Conservation (phyloP, 1,140 invertebrate species). For the Zaprionus davidi region DNA sequence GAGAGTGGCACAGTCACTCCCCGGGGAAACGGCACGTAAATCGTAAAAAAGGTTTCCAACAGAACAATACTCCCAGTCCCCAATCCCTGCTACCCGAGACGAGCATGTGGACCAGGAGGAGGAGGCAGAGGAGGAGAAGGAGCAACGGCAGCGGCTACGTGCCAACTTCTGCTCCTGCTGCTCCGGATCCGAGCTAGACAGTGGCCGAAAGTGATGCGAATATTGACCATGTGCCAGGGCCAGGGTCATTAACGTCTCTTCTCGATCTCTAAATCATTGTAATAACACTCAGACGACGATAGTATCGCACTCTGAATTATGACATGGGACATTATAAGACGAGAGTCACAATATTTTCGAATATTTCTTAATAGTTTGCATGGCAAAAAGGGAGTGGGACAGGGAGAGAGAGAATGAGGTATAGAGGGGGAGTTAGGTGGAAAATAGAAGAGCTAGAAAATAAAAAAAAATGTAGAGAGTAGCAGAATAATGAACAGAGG, state of each 20-base stretch:
- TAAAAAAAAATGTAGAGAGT: no score
- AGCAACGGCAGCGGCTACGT: constrained; percentile 18
- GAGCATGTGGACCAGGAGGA: neutral
- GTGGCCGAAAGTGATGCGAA: constrained; percentile 22
- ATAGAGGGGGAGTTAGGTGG: neutral
- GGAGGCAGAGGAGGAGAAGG: neutral
- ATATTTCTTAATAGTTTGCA: constrained; percentile 4
- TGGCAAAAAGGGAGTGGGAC: neutral
- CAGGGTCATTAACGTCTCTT: constrained; percentile 38
- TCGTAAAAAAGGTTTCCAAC: constrained; percentile 76
- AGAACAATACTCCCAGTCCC: constrained; percentile 29
- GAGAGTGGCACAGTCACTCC: constrained; percentile 44
- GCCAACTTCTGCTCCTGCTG: constrained; percentile 14
- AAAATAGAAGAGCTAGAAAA: neutral
- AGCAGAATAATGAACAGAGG: no score
- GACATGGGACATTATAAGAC: neutral
- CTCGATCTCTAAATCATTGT: constrained; percentile 25
- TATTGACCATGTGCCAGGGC: constrained; percentile 15
- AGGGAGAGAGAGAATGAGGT: neutral
- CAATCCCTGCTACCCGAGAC: neutral
- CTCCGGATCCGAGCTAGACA: constrained; percentile 1
- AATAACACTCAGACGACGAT: constrained; percentile 16
- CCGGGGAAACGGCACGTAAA: constrained; percentile 76
- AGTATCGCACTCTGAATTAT: constrained; percentile 2
- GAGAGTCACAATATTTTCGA: constrained; percentile 9